Conservation (phyloP, 2,888 invertebrate genomes). For the Drosophila dives region DNA sequence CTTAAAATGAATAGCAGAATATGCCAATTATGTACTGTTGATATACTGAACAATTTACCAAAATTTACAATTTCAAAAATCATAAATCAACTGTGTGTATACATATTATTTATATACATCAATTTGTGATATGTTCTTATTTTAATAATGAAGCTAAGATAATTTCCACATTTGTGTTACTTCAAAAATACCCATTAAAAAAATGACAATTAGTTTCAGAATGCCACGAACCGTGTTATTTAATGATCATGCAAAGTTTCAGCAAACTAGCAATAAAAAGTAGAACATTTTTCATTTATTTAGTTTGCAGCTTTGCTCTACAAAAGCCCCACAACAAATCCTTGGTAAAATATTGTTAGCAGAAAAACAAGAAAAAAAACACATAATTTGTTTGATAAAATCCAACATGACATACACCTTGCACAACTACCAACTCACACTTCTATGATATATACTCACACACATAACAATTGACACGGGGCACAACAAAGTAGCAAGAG, state of each 20-base stretch:
- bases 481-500: slow-evolving; percentile 57
- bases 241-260: slow-evolving; percentile 3
- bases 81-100: not conserved
- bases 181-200: not conserved
- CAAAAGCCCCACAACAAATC: slow-evolving; percentile 22
- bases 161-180: not conserved
- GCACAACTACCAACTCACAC: slow-evolving; percentile 31
- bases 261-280: not conserved
- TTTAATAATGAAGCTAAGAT: not conserved
- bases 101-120: not conserved
- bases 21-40: no score
- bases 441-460: slow-evolving; percentile 17
- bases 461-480: slow-evolving; percentile 26
- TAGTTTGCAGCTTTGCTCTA: not conserved
- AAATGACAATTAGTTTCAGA: not conserved
- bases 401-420: slow-evolving; percentile 68
- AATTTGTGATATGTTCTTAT: not conserved
- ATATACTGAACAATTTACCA: not conserved
- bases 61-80: not conserved
- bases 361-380: slow-evolving; percentile 17
- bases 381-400: slow-evolving; percentile 61
- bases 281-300: slow-evolving; percentile 3
- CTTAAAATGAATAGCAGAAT: no score
- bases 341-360: slow-evolving; percentile 21
- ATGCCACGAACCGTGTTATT: no score